Evolutionary conservation across 2,888 invertebrate genomes (phyloP), one percentile per base, ranked within the genome.

Genomic region (Platycheirus albimanus): DNA sequence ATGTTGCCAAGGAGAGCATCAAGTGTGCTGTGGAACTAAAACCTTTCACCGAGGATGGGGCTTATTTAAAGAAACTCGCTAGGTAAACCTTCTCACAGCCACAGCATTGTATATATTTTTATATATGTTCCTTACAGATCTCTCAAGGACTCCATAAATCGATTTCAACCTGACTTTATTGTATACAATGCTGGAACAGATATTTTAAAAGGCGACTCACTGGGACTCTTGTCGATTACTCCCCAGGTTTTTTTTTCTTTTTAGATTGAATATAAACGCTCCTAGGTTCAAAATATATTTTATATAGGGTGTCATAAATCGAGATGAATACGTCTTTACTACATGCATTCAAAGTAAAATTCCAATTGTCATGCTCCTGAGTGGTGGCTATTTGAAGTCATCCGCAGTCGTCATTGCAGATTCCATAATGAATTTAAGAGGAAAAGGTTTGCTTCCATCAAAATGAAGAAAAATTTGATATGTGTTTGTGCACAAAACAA

Each of bases 171-270:
- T 0, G 95, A 97, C 88, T 91, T 97, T 20, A 91, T 97, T 51
- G 93, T 98, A n/a, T 98, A 97, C 90, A 97, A 98, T 90, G 97
- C 98, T n/a, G 98, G 97, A 0, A 97, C 97, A 0, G 97, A 98
- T 89, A 92, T 97, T 33, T 90, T 98, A 38, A 92, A 93, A 76
- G 94, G 95, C 0, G 97, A 98, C 90, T 94, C 95, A 0, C 91
- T 97, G 5, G 97, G 97, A 0, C 91, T 92, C 54, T 91, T 97
- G 87, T 91, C 93, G 4, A 93, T 98, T 63, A 93, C 95, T 58
- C 92, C 94, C 85, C 90, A 93, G 90, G 95, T 95, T 89, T 15
- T 2, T 3, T 19, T n/a, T 8, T n/a, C 24, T 24, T 4, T 24
- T 33, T 33, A 4, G 1, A 8, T 33, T 33, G 3, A 33, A 6